These are phyloP conservation scores for Ennomos quercinarius DNA, from an alignment of 2,888 invertebrate species.

Conservation along the genomic window DNA sequence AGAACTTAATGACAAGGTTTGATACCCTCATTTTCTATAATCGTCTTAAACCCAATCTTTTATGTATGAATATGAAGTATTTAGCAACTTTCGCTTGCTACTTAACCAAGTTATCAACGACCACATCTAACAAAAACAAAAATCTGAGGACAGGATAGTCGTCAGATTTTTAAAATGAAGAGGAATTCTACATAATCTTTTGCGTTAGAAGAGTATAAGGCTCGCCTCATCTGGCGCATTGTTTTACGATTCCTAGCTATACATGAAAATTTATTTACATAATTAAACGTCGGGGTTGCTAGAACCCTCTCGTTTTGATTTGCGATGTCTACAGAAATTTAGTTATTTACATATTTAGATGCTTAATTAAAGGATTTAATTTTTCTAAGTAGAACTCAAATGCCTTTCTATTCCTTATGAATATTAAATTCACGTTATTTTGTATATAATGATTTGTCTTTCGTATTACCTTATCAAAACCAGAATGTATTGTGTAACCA, in stretches of 20 bases:
- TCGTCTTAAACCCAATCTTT: slow-evolving; percentile 12
- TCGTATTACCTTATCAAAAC: no score
- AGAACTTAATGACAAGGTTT: slow-evolving; percentile 44
- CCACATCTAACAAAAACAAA: slow-evolving; percentile 52
- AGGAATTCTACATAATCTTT: slow-evolving; percentile 72
- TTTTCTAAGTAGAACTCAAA: background rate
- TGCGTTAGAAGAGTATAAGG: slow-evolving; percentile 60
- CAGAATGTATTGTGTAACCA: no score
- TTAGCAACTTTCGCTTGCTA: no score
- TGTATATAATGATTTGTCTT: no score
- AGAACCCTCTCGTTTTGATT: slow-evolving; percentile 70
- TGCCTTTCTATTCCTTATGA: no score
- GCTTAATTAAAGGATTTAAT: slow-evolving; percentile 59
- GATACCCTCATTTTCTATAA: slow-evolving; percentile 29
- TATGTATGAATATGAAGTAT: no score
- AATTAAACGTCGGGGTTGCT: slow-evolving; percentile 74
- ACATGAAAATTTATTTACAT: slow-evolving; percentile 83
- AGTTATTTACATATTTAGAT: slow-evolving; percentile 75
- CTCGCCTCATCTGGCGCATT: slow-evolving; percentile 73
- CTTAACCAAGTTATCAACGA: slow-evolving; percentile 10
- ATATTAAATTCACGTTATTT: no score
- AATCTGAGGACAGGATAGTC: no score
- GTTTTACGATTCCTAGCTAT: slow-evolving; percentile 77
- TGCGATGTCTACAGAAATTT: slow-evolving; percentile 77
- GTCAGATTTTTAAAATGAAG: no score